These are phyloP conservation scores for Alosa alosa DNA, from an alignment of 2,113 vertebrate genomes.

Conservation along the genomic window DNA sequence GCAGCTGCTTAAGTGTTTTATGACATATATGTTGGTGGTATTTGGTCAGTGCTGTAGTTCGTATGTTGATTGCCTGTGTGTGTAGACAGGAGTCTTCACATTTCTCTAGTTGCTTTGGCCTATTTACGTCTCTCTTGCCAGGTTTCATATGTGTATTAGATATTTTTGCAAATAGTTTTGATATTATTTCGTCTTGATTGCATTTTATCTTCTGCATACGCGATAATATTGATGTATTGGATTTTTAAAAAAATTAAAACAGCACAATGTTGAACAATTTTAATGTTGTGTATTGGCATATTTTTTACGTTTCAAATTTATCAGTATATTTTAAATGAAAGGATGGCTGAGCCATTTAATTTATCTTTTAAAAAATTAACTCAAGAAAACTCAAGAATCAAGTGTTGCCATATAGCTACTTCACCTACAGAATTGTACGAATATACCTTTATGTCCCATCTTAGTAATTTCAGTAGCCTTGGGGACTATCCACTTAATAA, in stretches of 20 bases:
- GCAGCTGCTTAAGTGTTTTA: constrained; percentile 49
- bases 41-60: not conserved
- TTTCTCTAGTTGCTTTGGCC: not conserved
- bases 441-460: not conserved
- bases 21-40: not conserved
- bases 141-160: not conserved
- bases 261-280: not conserved
- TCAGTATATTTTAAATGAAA: not conserved
- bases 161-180: not conserved
- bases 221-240: not conserved
- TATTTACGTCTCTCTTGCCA: not conserved
- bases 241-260: not conserved
- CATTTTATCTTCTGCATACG: not conserved
- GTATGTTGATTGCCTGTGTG: not conserved
- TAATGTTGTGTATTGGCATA: not conserved
- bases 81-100: not conserved
- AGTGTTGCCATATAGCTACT: not conserved
- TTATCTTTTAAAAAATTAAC: not conserved
- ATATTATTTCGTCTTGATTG: not conserved
- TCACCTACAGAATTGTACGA: not conserved
- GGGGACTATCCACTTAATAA: not conserved
- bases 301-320: not conserved
- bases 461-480: not conserved
- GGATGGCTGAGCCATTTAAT: not conserved
- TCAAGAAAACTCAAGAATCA: not conserved